phyloP scores from a whole-genome alignment of 2,113 vertebrate species.

The Syngnathus floridae region DNA sequence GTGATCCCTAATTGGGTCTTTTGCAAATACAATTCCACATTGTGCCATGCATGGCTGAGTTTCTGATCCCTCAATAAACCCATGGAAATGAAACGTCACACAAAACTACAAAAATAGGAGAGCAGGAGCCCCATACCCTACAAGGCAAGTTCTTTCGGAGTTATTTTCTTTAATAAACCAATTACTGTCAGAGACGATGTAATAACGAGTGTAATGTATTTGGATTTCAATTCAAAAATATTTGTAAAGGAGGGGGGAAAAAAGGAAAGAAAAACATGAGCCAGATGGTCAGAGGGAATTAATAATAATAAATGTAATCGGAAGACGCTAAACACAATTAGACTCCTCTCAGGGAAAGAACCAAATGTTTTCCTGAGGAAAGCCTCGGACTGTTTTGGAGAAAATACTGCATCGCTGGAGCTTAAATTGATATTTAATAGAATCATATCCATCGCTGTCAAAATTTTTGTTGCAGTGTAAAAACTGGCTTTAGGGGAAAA shows the following conservation, averaged over 20 bases:
- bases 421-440: conserved; percentile 24
- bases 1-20: conserved; percentile 37
- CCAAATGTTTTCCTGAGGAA: conserved; percentile 11
- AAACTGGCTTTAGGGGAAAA: not conserved
- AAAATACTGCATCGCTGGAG: conserved; percentile 8
- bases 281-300: conserved; percentile 3
- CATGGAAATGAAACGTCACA: conserved; percentile 9
- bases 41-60: conserved; percentile 16
- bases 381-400: conserved; percentile 18
- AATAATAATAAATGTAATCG: conserved; percentile 8
- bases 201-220: conserved; percentile 7
- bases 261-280: not conserved
- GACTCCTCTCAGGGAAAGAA: not conserved
- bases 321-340: conserved; percentile 16
- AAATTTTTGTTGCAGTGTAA: not conserved
- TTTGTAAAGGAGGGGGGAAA: not conserved
- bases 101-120: conserved; percentile 8
- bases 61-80: conserved; percentile 25
- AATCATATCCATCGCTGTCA: conserved; percentile 10
- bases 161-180: conserved; percentile 11
- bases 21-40: conserved; percentile 30
- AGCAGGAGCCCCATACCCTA: conserved; percentile 3
- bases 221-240: not conserved
- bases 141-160: not conserved
- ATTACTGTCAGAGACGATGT: conserved; percentile 2